phyloP scores from a whole-genome alignment of 1,140 invertebrate genomes.

The Brevipalpus yothersi region DNA sequence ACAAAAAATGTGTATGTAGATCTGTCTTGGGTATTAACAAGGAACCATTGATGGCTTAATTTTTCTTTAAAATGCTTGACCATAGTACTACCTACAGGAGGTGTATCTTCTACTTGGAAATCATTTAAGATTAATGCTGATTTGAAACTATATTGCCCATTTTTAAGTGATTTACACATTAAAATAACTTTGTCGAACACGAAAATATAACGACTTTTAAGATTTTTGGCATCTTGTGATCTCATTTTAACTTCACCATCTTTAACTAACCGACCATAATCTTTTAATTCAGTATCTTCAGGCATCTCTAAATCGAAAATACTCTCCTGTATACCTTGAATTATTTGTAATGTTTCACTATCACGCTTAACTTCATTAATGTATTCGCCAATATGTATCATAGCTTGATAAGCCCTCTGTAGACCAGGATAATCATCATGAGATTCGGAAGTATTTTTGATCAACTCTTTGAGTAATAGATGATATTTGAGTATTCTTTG shows the following conservation, averaged over 20 bases:
- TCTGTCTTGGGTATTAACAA: constrained; percentile 53
- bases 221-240: constrained; percentile 58
- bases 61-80: constrained; percentile 16
- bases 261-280: constrained; percentile 40
- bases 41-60: constrained; percentile 52
- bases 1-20: constrained; percentile 71
- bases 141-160: constrained; percentile 75
- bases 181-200: constrained; percentile 89
- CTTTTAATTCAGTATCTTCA: constrained; percentile 45
- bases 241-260: constrained; percentile 68
- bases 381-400: constrained; percentile 87
- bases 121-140: constrained; percentile 57
- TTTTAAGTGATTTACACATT: constrained; percentile 65
- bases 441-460: constrained; percentile 51
- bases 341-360: constrained; percentile 69
- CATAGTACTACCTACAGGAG: constrained; percentile 1
- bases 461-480: constrained; percentile 52
- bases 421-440: constrained; percentile 55
- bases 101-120: constrained; percentile 55
- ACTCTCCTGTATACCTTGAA: constrained; percentile 55
- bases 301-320: constrained; percentile 32
- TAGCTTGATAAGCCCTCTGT: constrained; percentile 70
- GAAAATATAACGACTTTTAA: constrained; percentile 64
- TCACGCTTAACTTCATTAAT: constrained; percentile 97
- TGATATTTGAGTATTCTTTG: constrained; percentile 93